Conservation (phyloP, 64 coral and sea anemone species). For the Porites australiensis region DNA sequence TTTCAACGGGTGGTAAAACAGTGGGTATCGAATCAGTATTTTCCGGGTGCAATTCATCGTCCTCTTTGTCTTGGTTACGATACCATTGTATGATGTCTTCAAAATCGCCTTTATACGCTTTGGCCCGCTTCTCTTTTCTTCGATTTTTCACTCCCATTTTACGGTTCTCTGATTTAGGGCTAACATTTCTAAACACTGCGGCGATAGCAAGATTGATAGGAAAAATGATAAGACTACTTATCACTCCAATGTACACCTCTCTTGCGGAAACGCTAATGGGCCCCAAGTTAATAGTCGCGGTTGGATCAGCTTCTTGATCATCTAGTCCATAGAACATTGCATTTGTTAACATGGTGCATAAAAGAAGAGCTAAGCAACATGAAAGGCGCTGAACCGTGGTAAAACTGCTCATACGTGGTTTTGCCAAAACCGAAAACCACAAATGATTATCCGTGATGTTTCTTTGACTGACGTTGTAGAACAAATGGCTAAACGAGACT, state of each 20-base stretch:
- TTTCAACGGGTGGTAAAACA: constrained; percentile 21
- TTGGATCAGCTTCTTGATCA: constrained; percentile 6
- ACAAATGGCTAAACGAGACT: constrained; percentile 68
- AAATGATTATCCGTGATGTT: constrained; percentile 73
- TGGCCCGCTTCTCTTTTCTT: neutral
- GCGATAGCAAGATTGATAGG: constrained; percentile 72
- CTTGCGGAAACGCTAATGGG: constrained; percentile 20
- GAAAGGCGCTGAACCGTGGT: constrained; percentile 83
- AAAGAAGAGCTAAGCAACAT: constrained; percentile 76
- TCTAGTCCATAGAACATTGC: constrained; percentile 58
- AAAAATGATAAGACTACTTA: constrained; percentile 77
- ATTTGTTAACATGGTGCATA: constrained; percentile 74
- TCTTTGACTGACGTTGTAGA: constrained; percentile 44
- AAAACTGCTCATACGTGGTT: constrained; percentile 70
- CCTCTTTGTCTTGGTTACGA: constrained; percentile 6
- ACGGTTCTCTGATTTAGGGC: neutral
- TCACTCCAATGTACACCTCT: constrained; percentile 52
- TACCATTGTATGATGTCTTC: constrained; percentile 42
- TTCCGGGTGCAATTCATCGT: neutral
- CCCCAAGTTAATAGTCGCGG: constrained; percentile 36
- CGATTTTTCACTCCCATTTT: neutral
- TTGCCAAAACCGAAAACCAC: constrained; percentile 84
- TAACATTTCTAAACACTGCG: constrained; percentile 67
- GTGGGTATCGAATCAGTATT: neutral
- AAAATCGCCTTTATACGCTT: constrained; percentile 20